These are phyloP conservation scores for Diadema setosum DNA, from an alignment of 35 echinoderm and acorn worm species.

Conservation along the genomic window DNA sequence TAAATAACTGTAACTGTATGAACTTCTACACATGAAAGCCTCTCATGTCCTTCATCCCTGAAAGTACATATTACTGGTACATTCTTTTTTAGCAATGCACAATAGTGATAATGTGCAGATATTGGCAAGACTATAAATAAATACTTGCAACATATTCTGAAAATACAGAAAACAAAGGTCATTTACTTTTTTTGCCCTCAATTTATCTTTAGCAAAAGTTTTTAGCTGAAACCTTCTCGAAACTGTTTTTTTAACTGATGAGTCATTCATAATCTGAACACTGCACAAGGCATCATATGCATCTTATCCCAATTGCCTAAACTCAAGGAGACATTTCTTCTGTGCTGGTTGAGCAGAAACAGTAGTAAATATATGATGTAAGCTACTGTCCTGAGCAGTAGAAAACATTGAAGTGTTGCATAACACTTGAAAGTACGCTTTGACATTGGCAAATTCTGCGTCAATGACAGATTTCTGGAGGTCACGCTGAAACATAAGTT, in stretches of 20 bases:
- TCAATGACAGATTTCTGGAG: background rate
- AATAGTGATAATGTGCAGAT: too few relatives aligned
- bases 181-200: background rate
- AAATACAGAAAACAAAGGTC: too few relatives aligned
- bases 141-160: too few relatives aligned
- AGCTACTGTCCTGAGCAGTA: background rate
- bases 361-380: background rate
- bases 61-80: too few relatives aligned
- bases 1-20: too few relatives aligned
- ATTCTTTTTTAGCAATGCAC: too few relatives aligned
- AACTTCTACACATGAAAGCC: too few relatives aligned
- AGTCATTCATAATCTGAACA: background rate
- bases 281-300: background rate
- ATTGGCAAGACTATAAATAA: too few relatives aligned
- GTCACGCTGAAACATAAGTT: background rate
- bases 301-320: background rate
- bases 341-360: background rate
- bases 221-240: background rate
- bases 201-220: background rate
- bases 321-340: background rate
- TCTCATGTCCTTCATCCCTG: too few relatives aligned
- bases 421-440: background rate
- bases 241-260: background rate
- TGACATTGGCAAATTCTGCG: background rate
- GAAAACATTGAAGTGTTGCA: background rate